Percentiles rank a stretch among this genome's conserved stretches.
phyloP scores from a whole-genome alignment of 2,113 vertebrate species.

The Phycodurus eques region DNA sequence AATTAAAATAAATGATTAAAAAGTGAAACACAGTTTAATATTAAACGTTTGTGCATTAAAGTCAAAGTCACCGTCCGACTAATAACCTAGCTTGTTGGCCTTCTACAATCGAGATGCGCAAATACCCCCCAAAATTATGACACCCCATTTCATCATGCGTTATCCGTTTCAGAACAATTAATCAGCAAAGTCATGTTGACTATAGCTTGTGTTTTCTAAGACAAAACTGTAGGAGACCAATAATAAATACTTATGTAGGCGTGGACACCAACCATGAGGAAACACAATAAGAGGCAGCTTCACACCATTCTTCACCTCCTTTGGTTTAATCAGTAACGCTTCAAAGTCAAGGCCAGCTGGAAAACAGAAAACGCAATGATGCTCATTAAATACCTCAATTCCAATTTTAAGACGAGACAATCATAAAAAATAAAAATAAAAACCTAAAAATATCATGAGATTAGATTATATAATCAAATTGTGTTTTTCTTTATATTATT shows the following conservation, averaged over 20 bases:
- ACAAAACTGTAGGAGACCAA: neutral
- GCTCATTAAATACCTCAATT: neutral
- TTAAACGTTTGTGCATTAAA: neutral
- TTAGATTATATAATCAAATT: too few relatives aligned
- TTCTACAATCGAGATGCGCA: neutral
- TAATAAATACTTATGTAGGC: neutral
- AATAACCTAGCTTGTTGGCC: neutral
- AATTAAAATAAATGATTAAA: neutral
- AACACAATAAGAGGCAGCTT: conserved; percentile 84
- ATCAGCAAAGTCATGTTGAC: neutral
- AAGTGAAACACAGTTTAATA: neutral
- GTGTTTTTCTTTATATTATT: neutral
- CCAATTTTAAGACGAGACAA: neutral
- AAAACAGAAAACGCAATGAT: conserved; percentile 13
- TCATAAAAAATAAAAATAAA: neutral
- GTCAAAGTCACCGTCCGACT: neutral
- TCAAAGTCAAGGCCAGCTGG: conserved; percentile 87
- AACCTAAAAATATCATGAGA: too few relatives aligned
- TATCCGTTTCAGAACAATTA: neutral
- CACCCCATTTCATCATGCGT: too few relatives aligned
- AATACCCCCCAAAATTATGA: neutral
- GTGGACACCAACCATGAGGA: conserved; percentile 82
- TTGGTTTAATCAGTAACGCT: conserved; percentile 85
- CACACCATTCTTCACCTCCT: conserved; percentile 55
- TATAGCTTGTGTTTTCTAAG: neutral